Conservation (phyloP, 1,140 invertebrate genomes). For the Atta cephalotes region DNA sequence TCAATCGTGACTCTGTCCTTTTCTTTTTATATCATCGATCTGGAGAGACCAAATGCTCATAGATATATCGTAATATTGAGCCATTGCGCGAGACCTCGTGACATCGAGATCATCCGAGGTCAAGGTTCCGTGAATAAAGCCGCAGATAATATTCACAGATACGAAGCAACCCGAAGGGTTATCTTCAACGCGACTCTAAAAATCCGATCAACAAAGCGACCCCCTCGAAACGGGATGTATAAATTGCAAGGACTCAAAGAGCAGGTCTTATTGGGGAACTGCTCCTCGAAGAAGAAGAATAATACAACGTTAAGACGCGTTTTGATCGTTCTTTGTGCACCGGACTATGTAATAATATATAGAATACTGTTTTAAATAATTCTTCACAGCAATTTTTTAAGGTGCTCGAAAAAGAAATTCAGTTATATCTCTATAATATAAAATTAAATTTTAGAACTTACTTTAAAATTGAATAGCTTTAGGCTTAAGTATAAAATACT, state of each 20-base stretch:
- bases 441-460: not conserved
- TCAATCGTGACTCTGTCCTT: slow-evolving; percentile 35
- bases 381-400: not conserved
- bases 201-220: slow-evolving; percentile 66
- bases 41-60: not conserved
- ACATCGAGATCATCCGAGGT: slow-evolving; percentile 74
- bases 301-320: slow-evolving; percentile 11
- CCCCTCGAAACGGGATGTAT: slow-evolving; percentile 43
- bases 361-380: not conserved
- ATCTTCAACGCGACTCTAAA: slow-evolving; percentile 77
- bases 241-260: slow-evolving; percentile 33
- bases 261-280: slow-evolving; percentile 11
- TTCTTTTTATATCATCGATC: slow-evolving; percentile 37
- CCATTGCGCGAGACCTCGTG: slow-evolving; percentile 74
- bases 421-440: not conserved
- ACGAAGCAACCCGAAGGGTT: slow-evolving; percentile 74
- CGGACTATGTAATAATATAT: not conserved
- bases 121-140: slow-evolving; percentile 75
- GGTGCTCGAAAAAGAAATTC: not conserved
- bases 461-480: not conserved
- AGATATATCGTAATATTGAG: slow-evolving; percentile 69
- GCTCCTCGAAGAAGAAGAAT: slow-evolving; percentile 8
- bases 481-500: too few relatives aligned
- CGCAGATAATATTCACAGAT: slow-evolving; percentile 80
- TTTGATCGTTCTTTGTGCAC: not conserved